Base-by-base conservation (phyloP, 2,113 vertebrate species). In the Holacanthus passer region DNA sequence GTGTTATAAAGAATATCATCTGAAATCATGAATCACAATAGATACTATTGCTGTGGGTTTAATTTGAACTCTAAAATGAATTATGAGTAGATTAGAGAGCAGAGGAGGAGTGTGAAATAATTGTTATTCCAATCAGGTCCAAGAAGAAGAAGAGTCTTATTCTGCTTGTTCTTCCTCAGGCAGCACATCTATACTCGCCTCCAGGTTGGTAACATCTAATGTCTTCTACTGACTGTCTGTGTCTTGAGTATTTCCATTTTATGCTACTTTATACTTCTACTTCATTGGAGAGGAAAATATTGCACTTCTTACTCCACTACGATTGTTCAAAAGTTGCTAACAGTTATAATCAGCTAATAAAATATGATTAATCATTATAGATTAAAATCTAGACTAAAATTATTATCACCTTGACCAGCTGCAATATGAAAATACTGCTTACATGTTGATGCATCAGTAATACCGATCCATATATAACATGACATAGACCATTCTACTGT, bases 171-270 rank as follows among this genome's bases (percentile, higher is more conserved):
- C 94, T 19, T 95, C 95, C 88, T 95, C 96, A 74, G 94, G 94
- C 88, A 94, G 92, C 63, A 86, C 94, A 86, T 93, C 95, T 88
- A 94, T 94, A 89, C 82, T 91, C 62, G 93, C 94, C 71, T 90
- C 94, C 78, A 95, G 96, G 88, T 84, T 93, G 73, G 96, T 95
- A 90, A 94, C 95, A 95, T n/a, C n/a, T n/a, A n/a, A n/a, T 95
- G 71, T 93, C 94, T 94, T 65, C n/a, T 68, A 13, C 22, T 19
- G 31, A 13, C 22, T 79, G 55, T 45, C 43, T 20, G 22, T 53
- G 24, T 20, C 55, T 3, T 3, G 7, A 31, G 32, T 37, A 13
- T 63, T 41, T 24, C 0, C 22, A 63, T 24, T 41, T 16, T 41
- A 7, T 63, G 20, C 60, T n/a, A 41, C 59, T n/a, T 62, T 39